Conservation (phyloP, 2,888 invertebrate species). For the Agonopterix heracliana region DNA sequence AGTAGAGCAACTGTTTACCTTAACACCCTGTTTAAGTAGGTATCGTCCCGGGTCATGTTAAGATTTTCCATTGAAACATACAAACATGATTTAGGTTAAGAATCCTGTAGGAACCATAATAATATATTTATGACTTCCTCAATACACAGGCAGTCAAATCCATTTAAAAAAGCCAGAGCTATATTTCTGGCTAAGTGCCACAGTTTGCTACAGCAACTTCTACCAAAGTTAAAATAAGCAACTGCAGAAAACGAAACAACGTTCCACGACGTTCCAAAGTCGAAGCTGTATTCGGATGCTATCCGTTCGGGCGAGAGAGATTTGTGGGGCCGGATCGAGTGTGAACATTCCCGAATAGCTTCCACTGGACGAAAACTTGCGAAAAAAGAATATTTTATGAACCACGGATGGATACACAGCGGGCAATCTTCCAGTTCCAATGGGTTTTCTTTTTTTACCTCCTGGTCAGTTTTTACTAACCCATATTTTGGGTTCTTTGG, state of each 20-base stretch:
- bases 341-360: conserved; percentile 2
- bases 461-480: neutral
- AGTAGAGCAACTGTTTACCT: no score
- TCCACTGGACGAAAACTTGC: neutral
- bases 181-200: no score
- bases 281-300: conserved; percentile 24
- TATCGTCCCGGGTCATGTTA: no score
- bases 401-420: conserved; percentile 16
- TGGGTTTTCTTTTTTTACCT: neutral
- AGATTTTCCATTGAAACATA: no score
- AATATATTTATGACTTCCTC: no score
- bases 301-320: conserved; percentile 13
- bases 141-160: no score
- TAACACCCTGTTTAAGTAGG: no score
- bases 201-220: no score
- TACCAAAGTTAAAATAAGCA: neutral
- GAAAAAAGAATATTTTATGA: conserved; percentile 23
- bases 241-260: conserved; percentile 28
- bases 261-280: conserved; percentile 29
- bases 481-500: neutral
- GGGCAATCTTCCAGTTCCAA: conserved; percentile 19
- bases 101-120: no score
- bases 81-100: no score
- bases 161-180: no score
- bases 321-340: conserved; percentile 4